Evolutionary conservation across 1,140 invertebrate genomes (phyloP).

Genomic region (Drosophila mayri): DNA sequence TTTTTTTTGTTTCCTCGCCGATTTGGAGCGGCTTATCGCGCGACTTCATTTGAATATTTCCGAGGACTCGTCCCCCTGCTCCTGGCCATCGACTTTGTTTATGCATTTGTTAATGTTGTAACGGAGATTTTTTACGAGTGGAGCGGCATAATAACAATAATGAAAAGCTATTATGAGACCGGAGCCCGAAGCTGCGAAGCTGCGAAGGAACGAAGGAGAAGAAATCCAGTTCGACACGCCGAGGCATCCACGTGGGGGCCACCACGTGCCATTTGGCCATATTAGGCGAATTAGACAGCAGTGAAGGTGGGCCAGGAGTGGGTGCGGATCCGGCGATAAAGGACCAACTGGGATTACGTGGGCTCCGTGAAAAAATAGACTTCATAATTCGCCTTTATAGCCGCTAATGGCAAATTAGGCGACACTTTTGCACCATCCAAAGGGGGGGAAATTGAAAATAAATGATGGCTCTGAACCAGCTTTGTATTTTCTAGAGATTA

Average conservation of each 20-base stretch:
- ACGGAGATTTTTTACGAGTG: conserved; percentile 81
- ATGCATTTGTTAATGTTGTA: conserved; percentile 84
- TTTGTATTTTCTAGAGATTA: background rate
- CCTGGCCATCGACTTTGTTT: conserved; percentile 59
- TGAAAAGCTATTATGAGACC: conserved; percentile 84
- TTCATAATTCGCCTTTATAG: conserved; percentile 77
- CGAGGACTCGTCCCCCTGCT: conserved; percentile 6
- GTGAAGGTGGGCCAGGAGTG: background rate
- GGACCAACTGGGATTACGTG: conserved; percentile 15
- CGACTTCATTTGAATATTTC: conserved; percentile 84
- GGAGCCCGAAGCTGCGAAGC: conserved; percentile 27
- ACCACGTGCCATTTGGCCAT: conserved; percentile 75
- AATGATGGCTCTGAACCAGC: background rate
- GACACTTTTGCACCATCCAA: conserved; percentile 53
- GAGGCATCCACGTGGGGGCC: conserved; percentile 19
- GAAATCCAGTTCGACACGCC: conserved; percentile 67
- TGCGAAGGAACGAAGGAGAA: background rate
- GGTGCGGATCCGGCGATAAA: conserved; percentile 5
- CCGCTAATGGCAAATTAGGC: conserved; percentile 79
- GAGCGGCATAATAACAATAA: conserved; percentile 83
- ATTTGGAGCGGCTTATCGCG: conserved; percentile 83
- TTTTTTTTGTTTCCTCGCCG: conserved; percentile 50
- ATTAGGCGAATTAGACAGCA: conserved; percentile 75
- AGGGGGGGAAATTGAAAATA: conserved; percentile 47
- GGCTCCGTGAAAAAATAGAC: conserved; percentile 22